Conservation (phyloP, 1,140 invertebrate species). For the Chlorops oryzae region DNA sequence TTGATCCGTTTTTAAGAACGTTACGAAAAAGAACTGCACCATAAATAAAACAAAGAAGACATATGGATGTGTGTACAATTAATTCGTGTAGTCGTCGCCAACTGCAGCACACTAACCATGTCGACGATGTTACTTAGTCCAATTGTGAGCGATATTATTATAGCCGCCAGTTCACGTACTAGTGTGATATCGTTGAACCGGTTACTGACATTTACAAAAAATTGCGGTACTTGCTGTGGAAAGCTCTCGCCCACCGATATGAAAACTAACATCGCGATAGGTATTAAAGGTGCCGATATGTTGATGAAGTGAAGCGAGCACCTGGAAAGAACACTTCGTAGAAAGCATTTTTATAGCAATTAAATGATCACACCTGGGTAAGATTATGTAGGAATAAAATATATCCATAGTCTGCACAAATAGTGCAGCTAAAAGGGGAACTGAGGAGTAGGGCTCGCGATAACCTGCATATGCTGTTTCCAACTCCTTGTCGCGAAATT, state of each 20-base stretch:
- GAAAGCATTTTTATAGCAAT: neutral
- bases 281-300: constrained; percentile 48
- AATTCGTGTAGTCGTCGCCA: no score
- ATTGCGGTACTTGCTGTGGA: constrained; percentile 48
- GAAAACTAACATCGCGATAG: constrained; percentile 49
- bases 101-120: constrained; percentile 50
- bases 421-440: constrained; percentile 59
- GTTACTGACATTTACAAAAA: constrained; percentile 50
- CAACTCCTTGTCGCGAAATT: constrained; percentile 58
- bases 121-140: constrained; percentile 55
- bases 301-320: constrained; percentile 45
- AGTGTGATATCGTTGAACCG: constrained; percentile 53
- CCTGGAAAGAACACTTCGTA: constrained; percentile 12
- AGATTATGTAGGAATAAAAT: constrained; percentile 52
- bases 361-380: constrained; percentile 50
- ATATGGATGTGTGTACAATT: neutral
- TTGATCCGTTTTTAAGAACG: constrained; percentile 40
- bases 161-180: constrained; percentile 52
- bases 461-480: constrained; percentile 61
- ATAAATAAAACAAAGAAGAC: constrained; percentile 2
- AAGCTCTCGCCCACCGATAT: constrained; percentile 53
- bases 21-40: constrained; percentile 38
- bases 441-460: constrained; percentile 60
- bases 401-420: constrained; percentile 56
- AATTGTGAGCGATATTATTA: constrained; percentile 53